Base-by-base conservation (phyloP, 2,888 invertebrate genomes). In the Liposcelis brunnea region DNA sequence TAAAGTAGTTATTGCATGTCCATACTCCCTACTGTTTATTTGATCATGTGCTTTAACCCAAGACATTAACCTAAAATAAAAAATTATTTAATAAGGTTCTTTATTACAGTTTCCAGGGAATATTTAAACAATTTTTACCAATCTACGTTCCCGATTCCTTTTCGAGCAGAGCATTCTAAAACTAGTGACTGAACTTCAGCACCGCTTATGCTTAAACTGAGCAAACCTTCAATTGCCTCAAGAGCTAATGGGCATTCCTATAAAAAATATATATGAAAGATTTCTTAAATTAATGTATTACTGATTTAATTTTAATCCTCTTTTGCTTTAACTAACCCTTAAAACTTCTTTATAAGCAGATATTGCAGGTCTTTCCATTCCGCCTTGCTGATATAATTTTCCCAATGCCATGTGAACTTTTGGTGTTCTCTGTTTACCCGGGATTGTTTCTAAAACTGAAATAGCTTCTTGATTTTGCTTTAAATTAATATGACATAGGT, bases 301-400 rank as follows among this genome's bases (percentile, higher is more conserved):
- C 35, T 14, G 6, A 7, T 32, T n/a, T 10, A 32, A 10, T 10
- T 32, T 32, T 32, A 10, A 43, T 18, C 40, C 14, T n/a, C 37
- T 16, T 21, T 14, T 18, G 3, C 8, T 6, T 26, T 4, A 34
- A 54, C 61, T 58, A 56, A 75, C 75, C 51, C 76, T 70, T 42
- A 87, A 58, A 8, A 85, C 82, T 64, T 85, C 85, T 59, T 81
- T 84, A 58, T 78, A 86, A 26, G 78, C 75, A 2, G 76, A 70
- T 43, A 79, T 74, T 0, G 83, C 83, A 12, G 78, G 76, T 43
- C 77, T 62, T 53, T 80, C 79, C 65, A 75, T 74, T 10, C 79
- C 79, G 46, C 70, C 69, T 49, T 76, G 72, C 53, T 75, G 73
- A 53, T 79, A 79, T 52, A 85, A 66, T 58, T 77, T 75, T 4